Evolutionary conservation across 1,140 invertebrate genomes (phyloP), one percentile per base, ranked within the genome.

Genomic region (Pogonus chalceus): DNA sequence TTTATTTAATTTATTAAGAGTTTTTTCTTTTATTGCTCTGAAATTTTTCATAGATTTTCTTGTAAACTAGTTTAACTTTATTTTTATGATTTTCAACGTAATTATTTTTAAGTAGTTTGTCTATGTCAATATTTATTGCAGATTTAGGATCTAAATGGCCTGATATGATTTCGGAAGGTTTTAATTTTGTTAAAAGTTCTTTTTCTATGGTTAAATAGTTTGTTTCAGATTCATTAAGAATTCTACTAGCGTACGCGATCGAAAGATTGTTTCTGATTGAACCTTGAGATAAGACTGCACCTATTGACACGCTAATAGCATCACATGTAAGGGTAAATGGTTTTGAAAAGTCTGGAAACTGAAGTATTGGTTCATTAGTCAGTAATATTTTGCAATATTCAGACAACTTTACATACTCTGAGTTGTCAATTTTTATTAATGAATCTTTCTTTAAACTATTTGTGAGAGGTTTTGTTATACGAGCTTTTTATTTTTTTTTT

Each of bases 291-390:
- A 62, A 54, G 23, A 63, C 64, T 4, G 66, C 62, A 1, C 65
- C 68, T 18, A 68, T 52, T 12, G 64, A 63, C n/a, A 56, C 52
- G 53, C 65, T 58, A 21, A 49, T 58, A 1, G 68, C 70, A 43
- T 73, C 70, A 7, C 64, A 66, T 7, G 62, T 61, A 22, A 70
- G 52, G 16, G 60, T 62, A 48, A 69, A 71, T 54, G 37, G 47
- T 62, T 62, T 64, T 2, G 37, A 20, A 56, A 69, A 69, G 53
- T 71, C 64, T 0, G 66, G 69, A 46, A 67, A 68, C 58, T 62
- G 58, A 16, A 69, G 43, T 7, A 66, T 58, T 9, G 60, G 61
- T 46, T 60, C 55, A 20, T 49, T 50, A 21, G 31, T 61, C 23
- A 66, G 23, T 24, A 51, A 24, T 16, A 58, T 21, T 57, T 64